Evolutionary conservation across 1,140 invertebrate genomes (phyloP).

Genomic region (Dolichoris vasculosae): DNA sequence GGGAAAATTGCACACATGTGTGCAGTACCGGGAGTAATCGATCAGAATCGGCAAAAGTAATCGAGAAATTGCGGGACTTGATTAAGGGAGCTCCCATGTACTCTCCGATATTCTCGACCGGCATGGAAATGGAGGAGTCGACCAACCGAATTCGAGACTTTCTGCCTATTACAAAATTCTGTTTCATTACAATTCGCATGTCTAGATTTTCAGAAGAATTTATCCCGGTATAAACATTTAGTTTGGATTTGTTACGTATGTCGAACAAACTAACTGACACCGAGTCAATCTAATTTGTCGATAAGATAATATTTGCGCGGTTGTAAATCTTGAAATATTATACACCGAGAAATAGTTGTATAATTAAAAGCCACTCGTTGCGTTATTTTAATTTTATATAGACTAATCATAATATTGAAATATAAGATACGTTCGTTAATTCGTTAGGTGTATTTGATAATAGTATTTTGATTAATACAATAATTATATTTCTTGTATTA

Average conservation of each 20-base stretch:
- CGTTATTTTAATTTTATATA: not conserved
- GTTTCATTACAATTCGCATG: not conserved
- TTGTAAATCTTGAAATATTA: not conserved
- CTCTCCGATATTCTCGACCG: not conserved
- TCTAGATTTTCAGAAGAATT: not conserved
- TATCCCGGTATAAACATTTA: not conserved
- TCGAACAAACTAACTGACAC: not conserved
- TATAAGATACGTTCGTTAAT: not conserved
- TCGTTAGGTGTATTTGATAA: not conserved
- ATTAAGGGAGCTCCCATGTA: not conserved
- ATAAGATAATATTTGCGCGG: not conserved
- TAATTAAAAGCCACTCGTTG: no score
- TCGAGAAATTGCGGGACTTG: slow-evolving; percentile 31
- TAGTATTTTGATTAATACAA: not conserved
- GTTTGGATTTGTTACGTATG: no score
- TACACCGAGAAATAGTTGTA: not conserved
- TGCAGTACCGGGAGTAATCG: slow-evolving; percentile 14
- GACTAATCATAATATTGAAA: not conserved
- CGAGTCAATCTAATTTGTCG: not conserved
- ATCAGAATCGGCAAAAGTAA: slow-evolving; percentile 47
- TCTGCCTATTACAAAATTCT: not conserved
- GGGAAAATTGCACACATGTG: slow-evolving; percentile 8
- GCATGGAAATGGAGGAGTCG: slow-evolving; percentile 9
- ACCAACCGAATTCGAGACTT: not conserved
- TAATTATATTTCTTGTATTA: no score